Evolutionary conservation across 2,113 vertebrate species (phyloP).

Genomic region (Xyliphius kryptos): DNA sequence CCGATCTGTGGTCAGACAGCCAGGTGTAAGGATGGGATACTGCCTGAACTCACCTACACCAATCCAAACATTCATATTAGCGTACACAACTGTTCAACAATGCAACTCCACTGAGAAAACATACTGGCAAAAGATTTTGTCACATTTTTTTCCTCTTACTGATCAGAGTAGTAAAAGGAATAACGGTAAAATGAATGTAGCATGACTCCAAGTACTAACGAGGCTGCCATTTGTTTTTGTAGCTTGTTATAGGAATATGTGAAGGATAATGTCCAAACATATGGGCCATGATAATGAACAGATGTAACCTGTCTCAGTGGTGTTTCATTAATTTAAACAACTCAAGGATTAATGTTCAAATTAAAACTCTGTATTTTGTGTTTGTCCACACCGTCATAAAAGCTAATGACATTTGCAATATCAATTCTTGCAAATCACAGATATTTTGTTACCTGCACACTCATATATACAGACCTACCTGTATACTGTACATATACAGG

Average conservation of each 20-base stretch:
- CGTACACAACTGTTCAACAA: conserved; percentile 16
- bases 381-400: background rate
- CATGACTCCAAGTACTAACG: conserved; percentile 40
- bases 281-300: conserved; percentile 30
- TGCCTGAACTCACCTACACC: background rate
- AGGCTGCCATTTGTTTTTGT: conserved; percentile 40
- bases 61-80: conserved; percentile 1
- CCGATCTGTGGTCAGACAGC: conserved; percentile 17
- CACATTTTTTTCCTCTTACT: conserved; percentile 36
- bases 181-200: conserved; percentile 27
- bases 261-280: conserved; percentile 37
- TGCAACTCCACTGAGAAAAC: conserved; percentile 16
- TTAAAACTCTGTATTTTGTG: conserved; percentile 14
- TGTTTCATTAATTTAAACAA: conserved; percentile 14
- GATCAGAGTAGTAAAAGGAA: conserved; percentile 36
- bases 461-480: background rate
- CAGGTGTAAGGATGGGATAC: conserved; percentile 37
- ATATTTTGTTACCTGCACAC: background rate
- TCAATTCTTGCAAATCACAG: background rate
- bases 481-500: no score
- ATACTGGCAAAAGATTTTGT: conserved; percentile 32
- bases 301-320: conserved; percentile 28
- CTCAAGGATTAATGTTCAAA: conserved; percentile 20
- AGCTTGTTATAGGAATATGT: conserved; percentile 23
- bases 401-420: background rate